phyloP scores from a whole-genome alignment of 2,113 vertebrate genomes.

The Atherinomorus stipes region DNA sequence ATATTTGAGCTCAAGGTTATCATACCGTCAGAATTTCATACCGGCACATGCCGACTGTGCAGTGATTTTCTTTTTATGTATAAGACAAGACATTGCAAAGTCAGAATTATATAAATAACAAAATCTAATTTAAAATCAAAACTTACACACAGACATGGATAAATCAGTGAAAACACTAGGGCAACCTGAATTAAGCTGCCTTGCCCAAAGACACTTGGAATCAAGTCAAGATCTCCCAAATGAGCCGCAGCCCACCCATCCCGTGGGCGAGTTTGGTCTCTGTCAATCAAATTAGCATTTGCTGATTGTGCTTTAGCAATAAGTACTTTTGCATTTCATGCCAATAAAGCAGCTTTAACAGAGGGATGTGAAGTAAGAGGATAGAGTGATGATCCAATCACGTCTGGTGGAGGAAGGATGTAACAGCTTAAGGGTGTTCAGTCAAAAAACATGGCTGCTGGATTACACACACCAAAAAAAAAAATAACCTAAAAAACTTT shows the following conservation, averaged over 20 bases:
- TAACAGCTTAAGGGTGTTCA: constrained; percentile 51
- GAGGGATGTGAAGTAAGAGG: constrained; percentile 56
- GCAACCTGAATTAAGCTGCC: background rate
- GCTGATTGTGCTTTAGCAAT: constrained; percentile 31
- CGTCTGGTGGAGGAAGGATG: constrained; percentile 47
- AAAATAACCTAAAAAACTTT: constrained; percentile 3
- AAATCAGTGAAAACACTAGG: background rate
- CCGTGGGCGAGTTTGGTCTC: background rate
- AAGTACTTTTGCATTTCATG: constrained; percentile 51
- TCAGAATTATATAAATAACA: too few species aligned
- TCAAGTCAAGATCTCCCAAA: background rate
- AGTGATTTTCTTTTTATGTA: too few species aligned
- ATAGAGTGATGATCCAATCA: constrained; percentile 71
- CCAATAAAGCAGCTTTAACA: constrained; percentile 66
- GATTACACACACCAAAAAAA: constrained; percentile 35
- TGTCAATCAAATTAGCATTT: constrained; percentile 21
- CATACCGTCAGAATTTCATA: too few species aligned
- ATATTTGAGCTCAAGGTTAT: too few species aligned
- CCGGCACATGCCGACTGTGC: too few species aligned
- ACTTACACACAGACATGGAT: background rate
- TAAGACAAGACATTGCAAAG: too few species aligned
- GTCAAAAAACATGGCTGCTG: constrained; percentile 44
- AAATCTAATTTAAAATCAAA: too few species aligned
- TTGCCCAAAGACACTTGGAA: background rate
- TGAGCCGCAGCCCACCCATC: background rate